phyloP scores from a whole-genome alignment of 2,888 invertebrate genomes.

The Eupithecia vulgata region DNA sequence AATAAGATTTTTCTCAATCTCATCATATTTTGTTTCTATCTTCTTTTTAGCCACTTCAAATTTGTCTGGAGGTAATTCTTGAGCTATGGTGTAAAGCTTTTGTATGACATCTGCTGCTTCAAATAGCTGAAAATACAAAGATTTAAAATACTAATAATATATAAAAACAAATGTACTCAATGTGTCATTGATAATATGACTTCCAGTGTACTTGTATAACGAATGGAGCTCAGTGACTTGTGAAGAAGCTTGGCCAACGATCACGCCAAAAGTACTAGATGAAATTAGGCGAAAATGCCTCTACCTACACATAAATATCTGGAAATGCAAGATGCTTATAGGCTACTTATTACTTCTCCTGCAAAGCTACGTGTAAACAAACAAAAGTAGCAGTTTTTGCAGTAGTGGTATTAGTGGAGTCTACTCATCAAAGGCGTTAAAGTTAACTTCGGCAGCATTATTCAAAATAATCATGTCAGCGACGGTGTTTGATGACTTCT shows the following conservation, averaged over 20 bases:
- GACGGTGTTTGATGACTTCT: background rate
- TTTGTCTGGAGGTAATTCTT: constrained; percentile 95
- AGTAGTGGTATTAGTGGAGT: background rate
- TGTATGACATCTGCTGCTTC: constrained; percentile 99
- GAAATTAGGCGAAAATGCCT: no score
- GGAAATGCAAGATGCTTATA: no score
- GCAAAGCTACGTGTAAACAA: no score
- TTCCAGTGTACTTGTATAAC: no score
- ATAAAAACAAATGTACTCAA: background rate
- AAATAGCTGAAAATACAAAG: constrained; percentile 86
- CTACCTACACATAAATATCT: no score
- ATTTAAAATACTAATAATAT: background rate
- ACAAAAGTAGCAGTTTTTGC: no score
- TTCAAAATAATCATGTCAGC: background rate
- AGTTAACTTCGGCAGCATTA: background rate
- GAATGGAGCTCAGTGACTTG: no score
- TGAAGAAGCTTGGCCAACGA: no score
- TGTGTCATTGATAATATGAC: no score
- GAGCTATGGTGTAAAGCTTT: constrained; percentile 96
- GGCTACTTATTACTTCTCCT: no score
- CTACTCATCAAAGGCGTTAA: background rate
- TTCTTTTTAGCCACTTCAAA: constrained; percentile 93
- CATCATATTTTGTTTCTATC: constrained; percentile 94
- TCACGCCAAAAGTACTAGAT: no score
- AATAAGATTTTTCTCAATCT: constrained; percentile 94